These are phyloP conservation scores for Istiophorus platypterus DNA, from an alignment of 2,113 vertebrate species.

Conservation along the genomic window DNA sequence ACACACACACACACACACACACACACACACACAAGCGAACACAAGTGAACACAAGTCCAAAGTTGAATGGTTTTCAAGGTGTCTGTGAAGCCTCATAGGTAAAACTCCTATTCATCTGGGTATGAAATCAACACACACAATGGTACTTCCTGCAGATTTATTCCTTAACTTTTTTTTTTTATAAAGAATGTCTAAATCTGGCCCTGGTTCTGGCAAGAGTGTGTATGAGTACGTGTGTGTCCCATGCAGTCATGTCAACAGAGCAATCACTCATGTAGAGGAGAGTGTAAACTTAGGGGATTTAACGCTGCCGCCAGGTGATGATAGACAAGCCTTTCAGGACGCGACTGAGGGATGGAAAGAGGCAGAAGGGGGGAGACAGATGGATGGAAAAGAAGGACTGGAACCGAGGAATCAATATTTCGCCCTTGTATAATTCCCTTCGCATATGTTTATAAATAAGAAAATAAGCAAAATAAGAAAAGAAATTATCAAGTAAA, in stretches of 20 bases:
- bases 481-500: conserved; percentile 18
- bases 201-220: conserved; percentile 39
- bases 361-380: conserved; percentile 14
- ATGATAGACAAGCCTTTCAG: conserved; percentile 77
- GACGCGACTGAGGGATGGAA: conserved; percentile 46
- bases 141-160: conserved; percentile 75
- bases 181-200: conserved; percentile 74
- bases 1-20: not conserved
- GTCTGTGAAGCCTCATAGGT: conserved; percentile 65
- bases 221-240: conserved; percentile 63
- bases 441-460: conserved; percentile 8
- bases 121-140: conserved; percentile 65
- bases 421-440: conserved; percentile 16
- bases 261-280: conserved; percentile 79
- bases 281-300: conserved; percentile 72
- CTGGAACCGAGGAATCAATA: conserved; percentile 51
- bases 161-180: conserved; percentile 59
- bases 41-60: conserved; percentile 38
- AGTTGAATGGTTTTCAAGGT: conserved; percentile 74
- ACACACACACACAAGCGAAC: conserved; percentile 9
- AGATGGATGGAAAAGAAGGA: conserved; percentile 55
- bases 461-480: not conserved
- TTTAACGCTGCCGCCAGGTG: conserved; percentile 74
- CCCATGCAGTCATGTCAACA: conserved; percentile 77
- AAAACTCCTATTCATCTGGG: conserved; percentile 62